Evolutionary conservation across 2,888 invertebrate species (phyloP), one percentile per base, ranked within the genome.

Genomic region (Oscheius sp.): DNA sequence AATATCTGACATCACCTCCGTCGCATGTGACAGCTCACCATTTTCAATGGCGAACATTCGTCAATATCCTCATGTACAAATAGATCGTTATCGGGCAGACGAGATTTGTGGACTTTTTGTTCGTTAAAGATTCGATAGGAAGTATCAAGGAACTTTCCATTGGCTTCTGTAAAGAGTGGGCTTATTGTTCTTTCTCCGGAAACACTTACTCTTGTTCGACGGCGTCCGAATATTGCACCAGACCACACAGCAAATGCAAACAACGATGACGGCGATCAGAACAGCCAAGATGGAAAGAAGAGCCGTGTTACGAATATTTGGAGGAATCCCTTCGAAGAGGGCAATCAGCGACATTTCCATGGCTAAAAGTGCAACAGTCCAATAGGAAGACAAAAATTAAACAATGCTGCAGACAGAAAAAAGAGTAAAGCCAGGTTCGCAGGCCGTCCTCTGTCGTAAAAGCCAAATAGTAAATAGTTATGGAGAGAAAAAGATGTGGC

Each of bases 61-160:
- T 79, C 81, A 52, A 74, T 70, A 56, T 81, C 79, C 9, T 58
- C 74, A 12, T 76, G 53, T 9, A 63, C 74, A 43, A 74, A 75
- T 43, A 75, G 74, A 29, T 64, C 74, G 29, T 72, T 73, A 58
- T 79, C 75, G 27, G 74, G 74, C 35, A 77, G 72, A 49, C 77
- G 66, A n/a, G 81, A 75, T 71, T 79, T 79, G 61, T 81, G 78
- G 23, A 79, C 79, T 68, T 82, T 81, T 70, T 84, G 84, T 59
- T 84, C 81, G 77, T 84, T 81, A 77, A 82, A 84, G 61, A 84
- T 84, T 9, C 79, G 66, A 58, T 82, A 82, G 3, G 84, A 81
- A 0, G 84, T 81, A 71, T 84, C 84, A 45, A 84, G 45, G 59
- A 82, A 84, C 66, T 84, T 84, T 21, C 82, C 82, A 35, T 79